Conservation (phyloP, 2,888 invertebrate species). For the Drosophila pseudotalamancana region DNA sequence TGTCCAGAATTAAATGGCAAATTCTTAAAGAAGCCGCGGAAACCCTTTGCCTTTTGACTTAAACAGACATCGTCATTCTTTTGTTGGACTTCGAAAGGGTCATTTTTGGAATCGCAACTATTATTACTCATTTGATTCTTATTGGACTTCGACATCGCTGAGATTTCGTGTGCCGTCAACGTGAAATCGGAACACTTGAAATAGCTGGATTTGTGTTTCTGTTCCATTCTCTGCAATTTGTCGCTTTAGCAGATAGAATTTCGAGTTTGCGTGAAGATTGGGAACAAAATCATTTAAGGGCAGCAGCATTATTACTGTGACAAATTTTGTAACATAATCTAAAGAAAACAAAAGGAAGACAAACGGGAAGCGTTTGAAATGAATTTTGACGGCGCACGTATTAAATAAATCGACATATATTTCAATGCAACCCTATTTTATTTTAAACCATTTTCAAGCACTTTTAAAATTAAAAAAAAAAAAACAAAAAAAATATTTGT, state of each 20-base stretch:
- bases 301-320: conserved; percentile 54
- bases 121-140: not conserved
- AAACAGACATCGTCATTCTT: not conserved
- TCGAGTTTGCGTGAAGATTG: conserved; percentile 8
- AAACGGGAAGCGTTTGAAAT: conserved; percentile 2
- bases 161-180: conserved; percentile 5
- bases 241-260: conserved; percentile 40
- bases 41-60: not conserved
- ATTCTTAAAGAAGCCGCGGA: conserved; percentile 22
- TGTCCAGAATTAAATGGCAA: not conserved
- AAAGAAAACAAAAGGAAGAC: not conserved
- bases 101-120: too few relatives aligned
- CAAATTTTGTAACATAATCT: conserved; percentile 55
- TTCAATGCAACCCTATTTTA: conserved; percentile 8
- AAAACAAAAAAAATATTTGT: not conserved
- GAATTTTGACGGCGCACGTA: not conserved
- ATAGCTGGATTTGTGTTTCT: conserved; percentile 43
- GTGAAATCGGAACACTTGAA: conserved; percentile 53
- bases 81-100: not conserved
- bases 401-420: conserved; percentile 5
- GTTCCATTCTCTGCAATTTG: conserved; percentile 56
- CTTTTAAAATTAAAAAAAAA: not conserved
- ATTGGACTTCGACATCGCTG: not conserved
- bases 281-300: conserved; percentile 30
- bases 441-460: not conserved